phyloP scores from a whole-genome alignment of 2,797 vertebrate genomes.

The Pachyuromys duprasi region DNA sequence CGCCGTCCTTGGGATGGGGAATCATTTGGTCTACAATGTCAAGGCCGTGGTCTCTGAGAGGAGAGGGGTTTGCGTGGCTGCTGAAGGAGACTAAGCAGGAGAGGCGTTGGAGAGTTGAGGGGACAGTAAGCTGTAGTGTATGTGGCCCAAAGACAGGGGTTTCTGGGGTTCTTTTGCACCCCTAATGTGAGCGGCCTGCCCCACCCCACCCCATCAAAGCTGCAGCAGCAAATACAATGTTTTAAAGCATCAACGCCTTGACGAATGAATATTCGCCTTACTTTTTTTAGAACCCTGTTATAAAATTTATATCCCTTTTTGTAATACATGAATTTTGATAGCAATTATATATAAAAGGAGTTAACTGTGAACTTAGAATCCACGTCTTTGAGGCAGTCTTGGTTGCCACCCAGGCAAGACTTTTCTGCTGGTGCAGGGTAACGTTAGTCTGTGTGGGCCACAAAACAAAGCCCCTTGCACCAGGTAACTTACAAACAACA shows the following conservation, averaged over 20 bases:
- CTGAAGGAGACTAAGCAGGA: not conserved
- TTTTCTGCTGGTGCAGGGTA: too few species aligned
- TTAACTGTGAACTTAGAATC: constrained; percentile 24
- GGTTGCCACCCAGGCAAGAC: not conserved
- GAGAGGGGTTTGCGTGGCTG: not conserved
- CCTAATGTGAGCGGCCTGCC: not conserved
- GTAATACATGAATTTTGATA: constrained; percentile 54
- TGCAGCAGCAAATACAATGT: not conserved
- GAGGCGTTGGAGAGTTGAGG: not conserved
- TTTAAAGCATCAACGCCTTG: constrained; percentile 3
- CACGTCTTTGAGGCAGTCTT: not conserved
- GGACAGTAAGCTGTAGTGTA: not conserved
- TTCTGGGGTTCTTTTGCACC: not conserved
- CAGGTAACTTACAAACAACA: not conserved
- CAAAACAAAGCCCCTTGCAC: not conserved
- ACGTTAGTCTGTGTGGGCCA: not conserved
- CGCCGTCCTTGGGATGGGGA: not conserved
- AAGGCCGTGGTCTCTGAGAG: not conserved
- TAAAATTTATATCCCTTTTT: constrained; percentile 51
- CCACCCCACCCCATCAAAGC: not conserved
- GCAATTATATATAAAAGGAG: constrained; percentile 33
- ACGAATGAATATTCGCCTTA: constrained; percentile 59
- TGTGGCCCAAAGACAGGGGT: not conserved
- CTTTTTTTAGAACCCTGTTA: constrained; percentile 29
- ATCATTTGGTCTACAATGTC: not conserved